phyloP scores from a whole-genome alignment of 1,140 invertebrate genomes.

The Drosophila ironensis region DNA sequence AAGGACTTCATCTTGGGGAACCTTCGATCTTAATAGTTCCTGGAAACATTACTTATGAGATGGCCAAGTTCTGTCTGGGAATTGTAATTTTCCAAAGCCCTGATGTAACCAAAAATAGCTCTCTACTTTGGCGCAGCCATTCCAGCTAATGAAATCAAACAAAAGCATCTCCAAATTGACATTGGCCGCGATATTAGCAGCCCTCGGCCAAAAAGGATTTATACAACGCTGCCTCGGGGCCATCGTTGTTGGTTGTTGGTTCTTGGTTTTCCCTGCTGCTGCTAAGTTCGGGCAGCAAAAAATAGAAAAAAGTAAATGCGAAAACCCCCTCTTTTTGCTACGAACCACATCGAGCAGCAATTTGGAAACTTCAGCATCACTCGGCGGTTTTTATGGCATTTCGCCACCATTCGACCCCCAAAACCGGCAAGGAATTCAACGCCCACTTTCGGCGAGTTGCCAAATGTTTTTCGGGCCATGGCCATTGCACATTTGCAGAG shows the following conservation, averaged over 20 bases:
- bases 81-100: not conserved
- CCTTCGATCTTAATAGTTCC: no score
- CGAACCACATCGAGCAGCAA: constrained; percentile 35
- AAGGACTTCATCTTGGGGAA: no score
- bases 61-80: no score
- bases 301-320: not conserved
- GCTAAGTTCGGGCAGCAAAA: not conserved
- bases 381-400: constrained; percentile 58
- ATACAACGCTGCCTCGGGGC: not conserved
- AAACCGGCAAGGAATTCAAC: not conserved
- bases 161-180: constrained; percentile 43
- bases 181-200: constrained; percentile 25
- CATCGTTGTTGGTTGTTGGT: not conserved
- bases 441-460: constrained; percentile 33
- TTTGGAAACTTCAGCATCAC: constrained; percentile 53
- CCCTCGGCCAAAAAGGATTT: not conserved
- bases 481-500: constrained; percentile 50
- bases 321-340: not conserved
- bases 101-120: not conserved
- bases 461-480: constrained; percentile 63
- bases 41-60: no score
- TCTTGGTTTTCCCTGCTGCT: constrained; percentile 3
- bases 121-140: not conserved
- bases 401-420: not conserved
- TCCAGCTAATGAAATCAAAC: constrained; percentile 60